phyloP scores from a whole-genome alignment of 2,797 vertebrate species.

The Pterois miles region DNA sequence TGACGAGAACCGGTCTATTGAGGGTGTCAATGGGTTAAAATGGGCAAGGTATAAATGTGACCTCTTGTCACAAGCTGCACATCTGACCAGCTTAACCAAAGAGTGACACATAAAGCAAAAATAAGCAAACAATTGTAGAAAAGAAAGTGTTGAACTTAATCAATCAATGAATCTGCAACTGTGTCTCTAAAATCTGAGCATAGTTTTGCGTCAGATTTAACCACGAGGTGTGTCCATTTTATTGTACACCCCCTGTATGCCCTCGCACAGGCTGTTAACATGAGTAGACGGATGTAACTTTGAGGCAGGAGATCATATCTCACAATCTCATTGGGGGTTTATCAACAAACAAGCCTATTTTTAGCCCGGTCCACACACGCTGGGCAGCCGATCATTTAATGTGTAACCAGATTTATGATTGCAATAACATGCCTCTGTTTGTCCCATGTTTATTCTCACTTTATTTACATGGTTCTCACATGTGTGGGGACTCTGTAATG shows the following conservation, averaged over 20 bases:
- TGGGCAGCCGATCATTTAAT: constrained; percentile 48
- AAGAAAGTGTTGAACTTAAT: no score
- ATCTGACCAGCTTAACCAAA: no score
- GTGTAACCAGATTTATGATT: constrained; percentile 50
- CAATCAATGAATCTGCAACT: background rate
- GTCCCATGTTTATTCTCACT: constrained; percentile 17
- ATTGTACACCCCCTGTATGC: background rate
- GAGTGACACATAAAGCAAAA: no score
- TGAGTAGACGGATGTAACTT: background rate
- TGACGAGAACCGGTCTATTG: no score
- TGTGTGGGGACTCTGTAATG: constrained; percentile 53
- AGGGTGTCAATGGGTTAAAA: no score
- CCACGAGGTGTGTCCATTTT: background rate
- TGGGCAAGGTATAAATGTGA: no score
- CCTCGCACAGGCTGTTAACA: background rate
- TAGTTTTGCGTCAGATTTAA: background rate
- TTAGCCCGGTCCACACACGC: background rate
- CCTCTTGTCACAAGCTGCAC: no score
- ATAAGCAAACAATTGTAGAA: no score
- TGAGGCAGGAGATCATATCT: background rate
- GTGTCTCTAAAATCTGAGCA: no score
- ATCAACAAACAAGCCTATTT: constrained; percentile 19
- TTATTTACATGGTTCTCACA: constrained; percentile 43
- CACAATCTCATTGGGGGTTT: constrained; percentile 5
- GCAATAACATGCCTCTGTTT: constrained; percentile 44